Evolutionary conservation across 2,113 vertebrate species (phyloP).

Genomic region (Nothoprocta pentlandii): DNA sequence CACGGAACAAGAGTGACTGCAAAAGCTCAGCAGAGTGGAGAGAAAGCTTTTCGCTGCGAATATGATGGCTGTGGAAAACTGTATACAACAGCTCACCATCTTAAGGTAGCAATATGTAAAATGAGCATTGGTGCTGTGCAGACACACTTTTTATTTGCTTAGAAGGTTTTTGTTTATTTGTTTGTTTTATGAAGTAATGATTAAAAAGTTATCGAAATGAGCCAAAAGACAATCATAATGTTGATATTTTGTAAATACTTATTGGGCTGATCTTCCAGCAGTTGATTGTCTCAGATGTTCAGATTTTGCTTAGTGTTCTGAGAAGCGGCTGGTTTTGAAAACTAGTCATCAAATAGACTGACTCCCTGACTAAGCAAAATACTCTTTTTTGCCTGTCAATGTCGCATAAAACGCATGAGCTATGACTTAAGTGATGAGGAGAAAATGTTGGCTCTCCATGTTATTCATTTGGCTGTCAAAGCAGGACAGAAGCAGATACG

Average conservation of each 20-base stretch:
- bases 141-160: no score
- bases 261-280: background rate
- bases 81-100: slow-evolving; percentile 97
- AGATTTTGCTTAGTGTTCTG: background rate
- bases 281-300: background rate
- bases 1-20: slow-evolving; percentile 85
- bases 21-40: slow-evolving; percentile 90
- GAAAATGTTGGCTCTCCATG: no score
- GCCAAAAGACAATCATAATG: background rate
- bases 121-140: background rate
- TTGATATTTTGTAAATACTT: background rate
- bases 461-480: background rate
- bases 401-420: background rate
- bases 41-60: slow-evolving; percentile 96
- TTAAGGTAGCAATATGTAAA: slow-evolving; percentile 83
- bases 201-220: background rate
- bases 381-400: background rate
- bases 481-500: background rate
- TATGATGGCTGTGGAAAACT: slow-evolving; percentile 98
- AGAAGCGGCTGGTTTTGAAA: background rate
- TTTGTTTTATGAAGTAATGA: background rate
- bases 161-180: background rate
- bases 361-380: background rate
- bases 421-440: background rate
- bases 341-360: background rate